Conservation (phyloP, 2,888 invertebrate genomes). For the Suillia variegata region DNA sequence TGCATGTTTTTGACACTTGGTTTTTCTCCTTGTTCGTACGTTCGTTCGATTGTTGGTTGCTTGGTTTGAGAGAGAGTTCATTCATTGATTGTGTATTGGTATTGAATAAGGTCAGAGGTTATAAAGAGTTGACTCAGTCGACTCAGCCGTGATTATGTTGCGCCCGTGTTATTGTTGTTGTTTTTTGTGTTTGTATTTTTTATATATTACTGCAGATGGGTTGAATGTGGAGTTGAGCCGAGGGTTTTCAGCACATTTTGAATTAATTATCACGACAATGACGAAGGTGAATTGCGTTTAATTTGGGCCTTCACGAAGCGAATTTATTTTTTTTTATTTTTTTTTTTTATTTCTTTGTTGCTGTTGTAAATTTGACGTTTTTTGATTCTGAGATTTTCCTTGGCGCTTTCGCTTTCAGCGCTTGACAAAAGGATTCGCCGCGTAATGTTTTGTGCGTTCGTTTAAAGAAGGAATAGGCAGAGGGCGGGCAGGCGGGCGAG, state of each 20-base stretch:
- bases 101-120: neutral
- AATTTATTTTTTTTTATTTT: neutral
- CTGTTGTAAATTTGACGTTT: constrained; percentile 20
- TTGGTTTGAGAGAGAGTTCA: constrained; percentile 34
- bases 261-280: constrained; percentile 55
- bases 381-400: neutral
- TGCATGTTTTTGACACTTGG: constrained; percentile 43
- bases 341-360: constrained; percentile 14
- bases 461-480: no score
- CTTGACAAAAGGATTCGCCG: constrained; percentile 33
- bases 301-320: neutral
- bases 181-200: neutral
- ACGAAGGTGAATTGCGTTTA: constrained; percentile 53
- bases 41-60: no score
- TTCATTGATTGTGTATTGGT: neutral
- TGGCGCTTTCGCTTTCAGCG: constrained; percentile 14
- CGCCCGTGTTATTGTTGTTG: constrained; percentile 12
- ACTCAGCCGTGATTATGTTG: constrained; percentile 5
- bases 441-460: no score
- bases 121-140: neutral
- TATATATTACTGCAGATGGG: neutral
- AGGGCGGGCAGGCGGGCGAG: neutral
- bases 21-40: constrained; percentile 2
- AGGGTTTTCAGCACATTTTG: constrained; percentile 17
- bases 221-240: neutral